Conservation (phyloP, 1,140 invertebrate genomes). For the Ptiloglossa arizonensis region DNA sequence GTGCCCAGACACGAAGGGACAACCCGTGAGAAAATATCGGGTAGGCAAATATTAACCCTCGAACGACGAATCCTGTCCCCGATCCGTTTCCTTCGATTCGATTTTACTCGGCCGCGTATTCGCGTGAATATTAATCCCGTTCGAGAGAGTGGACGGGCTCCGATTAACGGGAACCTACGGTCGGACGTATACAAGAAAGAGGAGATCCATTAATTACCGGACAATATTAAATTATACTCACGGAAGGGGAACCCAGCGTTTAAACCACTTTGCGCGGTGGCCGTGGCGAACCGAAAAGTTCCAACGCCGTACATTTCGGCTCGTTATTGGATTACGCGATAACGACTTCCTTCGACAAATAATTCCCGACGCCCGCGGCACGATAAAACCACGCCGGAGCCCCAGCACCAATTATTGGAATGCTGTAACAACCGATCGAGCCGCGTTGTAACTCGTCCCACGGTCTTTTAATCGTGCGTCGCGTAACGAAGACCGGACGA, state of each 20-base stretch:
- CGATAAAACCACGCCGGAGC: neutral
- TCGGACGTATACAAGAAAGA: neutral
- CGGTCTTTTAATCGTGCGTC: constrained; percentile 3
- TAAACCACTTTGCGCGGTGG: neutral
- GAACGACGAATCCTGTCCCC: too few species aligned
- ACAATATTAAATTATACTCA: neutral
- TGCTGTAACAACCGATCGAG: neutral
- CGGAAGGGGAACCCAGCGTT: neutral
- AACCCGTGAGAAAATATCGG: too few species aligned
- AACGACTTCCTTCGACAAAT: neutral
- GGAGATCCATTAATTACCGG: neutral
- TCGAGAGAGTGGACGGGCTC: too few species aligned
- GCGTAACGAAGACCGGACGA: neutral
- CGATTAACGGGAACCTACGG: too few species aligned
- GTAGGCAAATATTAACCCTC: too few species aligned
- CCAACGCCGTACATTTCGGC: neutral
- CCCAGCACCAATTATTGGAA: neutral
- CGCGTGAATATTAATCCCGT: too few species aligned
- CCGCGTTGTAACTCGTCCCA: neutral
- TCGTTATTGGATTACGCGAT: neutral
- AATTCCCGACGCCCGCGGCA: neutral
- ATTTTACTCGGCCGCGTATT: too few species aligned
- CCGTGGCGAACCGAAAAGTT: neutral
- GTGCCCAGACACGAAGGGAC: too few species aligned
- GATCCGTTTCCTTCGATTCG: too few species aligned